Evolutionary conservation across 2,888 invertebrate species (phyloP).

Genomic region (Nesidiocoris tenuis): DNA sequence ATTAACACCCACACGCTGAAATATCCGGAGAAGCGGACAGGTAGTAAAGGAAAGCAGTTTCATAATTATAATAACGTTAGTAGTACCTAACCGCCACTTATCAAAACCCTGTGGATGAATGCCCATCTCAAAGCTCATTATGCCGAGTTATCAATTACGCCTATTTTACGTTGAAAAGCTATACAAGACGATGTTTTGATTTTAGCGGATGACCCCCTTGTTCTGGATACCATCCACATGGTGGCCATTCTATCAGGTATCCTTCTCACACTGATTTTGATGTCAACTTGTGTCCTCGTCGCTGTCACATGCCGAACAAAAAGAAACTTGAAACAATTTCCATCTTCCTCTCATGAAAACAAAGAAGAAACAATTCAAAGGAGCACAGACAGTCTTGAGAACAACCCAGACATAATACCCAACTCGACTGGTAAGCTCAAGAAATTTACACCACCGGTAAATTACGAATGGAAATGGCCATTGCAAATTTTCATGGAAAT

Average conservation of each 20-base stretch:
- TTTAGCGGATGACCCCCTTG: slow-evolving; percentile 50
- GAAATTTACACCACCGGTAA: too few relatives aligned
- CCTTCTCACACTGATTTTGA: slow-evolving; percentile 54
- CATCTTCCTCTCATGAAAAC: slow-evolving; percentile 19
- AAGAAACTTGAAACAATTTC: background rate
- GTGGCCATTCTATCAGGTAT: slow-evolving; percentile 56
- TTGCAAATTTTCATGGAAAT: too few relatives aligned
- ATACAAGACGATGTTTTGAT: background rate
- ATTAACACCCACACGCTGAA: slow-evolving; percentile 71
- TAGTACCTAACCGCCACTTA: too few relatives aligned
- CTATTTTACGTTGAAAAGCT: too few relatives aligned
- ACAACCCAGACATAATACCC: slow-evolving; percentile 51
- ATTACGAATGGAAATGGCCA: too few relatives aligned
- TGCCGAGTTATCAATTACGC: too few relatives aligned
- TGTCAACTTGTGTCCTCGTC: slow-evolving; percentile 56
- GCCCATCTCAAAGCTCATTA: too few relatives aligned
- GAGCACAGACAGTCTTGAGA: slow-evolving; percentile 51
- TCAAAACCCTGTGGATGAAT: too few relatives aligned
- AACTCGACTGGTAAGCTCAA: slow-evolving; percentile 39
- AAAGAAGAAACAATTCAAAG: slow-evolving; percentile 45
- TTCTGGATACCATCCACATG: slow-evolving; percentile 56
- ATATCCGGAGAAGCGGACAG: slow-evolving; percentile 60
- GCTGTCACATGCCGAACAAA: slow-evolving; percentile 50
- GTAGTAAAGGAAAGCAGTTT: slow-evolving; percentile 46
- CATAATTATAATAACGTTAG: too few relatives aligned